Conservation (phyloP, 2,888 invertebrate genomes). For the Dromius quadrimaculatus region DNA sequence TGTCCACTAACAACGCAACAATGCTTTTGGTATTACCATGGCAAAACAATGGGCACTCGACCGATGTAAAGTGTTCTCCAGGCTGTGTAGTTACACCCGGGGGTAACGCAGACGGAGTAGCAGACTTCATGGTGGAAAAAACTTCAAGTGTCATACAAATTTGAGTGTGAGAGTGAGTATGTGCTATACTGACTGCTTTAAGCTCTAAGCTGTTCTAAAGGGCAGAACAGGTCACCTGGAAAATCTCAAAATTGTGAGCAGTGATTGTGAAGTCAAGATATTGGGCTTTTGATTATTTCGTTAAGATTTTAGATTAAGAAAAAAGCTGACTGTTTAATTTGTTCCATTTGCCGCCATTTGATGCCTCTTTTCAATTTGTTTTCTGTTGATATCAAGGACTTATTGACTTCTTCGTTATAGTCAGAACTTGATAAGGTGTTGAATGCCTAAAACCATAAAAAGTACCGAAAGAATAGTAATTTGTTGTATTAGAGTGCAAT, state of each 20-base stretch:
- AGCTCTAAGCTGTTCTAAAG: not conserved
- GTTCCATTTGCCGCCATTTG: too few species aligned
- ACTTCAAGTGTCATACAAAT: slow-evolving; percentile 12
- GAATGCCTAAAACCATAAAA: too few species aligned
- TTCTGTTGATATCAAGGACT: too few species aligned
- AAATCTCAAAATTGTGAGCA: not conserved
- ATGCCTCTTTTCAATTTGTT: too few species aligned
- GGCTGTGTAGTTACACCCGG: slow-evolving; percentile 7
- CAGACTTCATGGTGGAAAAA: slow-evolving; percentile 14
- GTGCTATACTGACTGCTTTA: not conserved
- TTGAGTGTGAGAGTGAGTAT: not conserved
- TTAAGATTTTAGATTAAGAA: too few species aligned
- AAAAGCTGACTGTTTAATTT: too few species aligned
- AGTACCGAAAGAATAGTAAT: too few species aligned
- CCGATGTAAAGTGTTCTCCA: slow-evolving; percentile 12
- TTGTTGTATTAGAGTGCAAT: too few species aligned
- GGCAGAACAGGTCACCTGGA: slow-evolving; percentile 5
- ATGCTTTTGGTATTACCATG: slow-evolving; percentile 34
- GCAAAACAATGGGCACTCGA: slow-evolving; percentile 38
- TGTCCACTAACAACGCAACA: slow-evolving; percentile 26
- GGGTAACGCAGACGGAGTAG: not conserved
- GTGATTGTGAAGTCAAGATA: slow-evolving; percentile 18
- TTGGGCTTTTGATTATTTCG: too few species aligned
- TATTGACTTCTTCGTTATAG: too few species aligned
- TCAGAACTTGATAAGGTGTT: too few species aligned